These are phyloP conservation scores for Chiridota heheva DNA, from an alignment of 35 echinoderm and acorn worm genomes.

Conservation along the genomic window DNA sequence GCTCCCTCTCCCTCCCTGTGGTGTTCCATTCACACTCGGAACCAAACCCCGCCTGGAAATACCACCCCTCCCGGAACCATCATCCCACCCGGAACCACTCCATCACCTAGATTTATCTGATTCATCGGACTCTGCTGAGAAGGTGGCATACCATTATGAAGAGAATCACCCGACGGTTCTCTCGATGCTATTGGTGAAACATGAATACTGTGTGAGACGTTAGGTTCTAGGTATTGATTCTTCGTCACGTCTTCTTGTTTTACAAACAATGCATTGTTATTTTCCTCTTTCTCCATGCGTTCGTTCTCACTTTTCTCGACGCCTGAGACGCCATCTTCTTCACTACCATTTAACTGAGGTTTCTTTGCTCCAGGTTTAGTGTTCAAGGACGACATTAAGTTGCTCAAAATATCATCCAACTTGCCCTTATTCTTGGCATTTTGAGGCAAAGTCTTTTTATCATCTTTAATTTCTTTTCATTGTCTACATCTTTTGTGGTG, in stretches of 20 bases:
- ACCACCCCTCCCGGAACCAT: no score
- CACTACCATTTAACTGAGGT: background rate
- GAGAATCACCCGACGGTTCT: slow-evolving; percentile 9
- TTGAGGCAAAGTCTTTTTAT: background rate
- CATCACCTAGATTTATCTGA: no score
- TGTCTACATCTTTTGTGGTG: no score
- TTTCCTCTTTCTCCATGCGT: slow-evolving; percentile 28
- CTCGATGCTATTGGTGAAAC: slow-evolving; percentile 28
- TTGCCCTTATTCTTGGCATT: background rate
- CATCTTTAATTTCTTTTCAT: background rate
- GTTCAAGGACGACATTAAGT: slow-evolving; percentile 3
- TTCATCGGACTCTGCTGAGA: no score
- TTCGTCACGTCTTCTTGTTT: slow-evolving; percentile 16
- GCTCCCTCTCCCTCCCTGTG: background rate
- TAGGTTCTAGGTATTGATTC: background rate
- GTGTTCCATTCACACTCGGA: background rate
- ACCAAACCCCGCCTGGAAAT: no score
- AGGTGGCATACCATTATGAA: no score
- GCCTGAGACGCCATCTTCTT: no score
- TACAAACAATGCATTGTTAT: background rate
- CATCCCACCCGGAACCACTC: no score
- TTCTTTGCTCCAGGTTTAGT: no score
- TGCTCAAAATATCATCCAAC: slow-evolving; percentile 12
- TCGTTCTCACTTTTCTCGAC: slow-evolving; percentile 31
- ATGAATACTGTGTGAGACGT: slow-evolving; percentile 26